Conservation (phyloP, 2,113 vertebrate species). For the Burhinus oedicnemus region DNA sequence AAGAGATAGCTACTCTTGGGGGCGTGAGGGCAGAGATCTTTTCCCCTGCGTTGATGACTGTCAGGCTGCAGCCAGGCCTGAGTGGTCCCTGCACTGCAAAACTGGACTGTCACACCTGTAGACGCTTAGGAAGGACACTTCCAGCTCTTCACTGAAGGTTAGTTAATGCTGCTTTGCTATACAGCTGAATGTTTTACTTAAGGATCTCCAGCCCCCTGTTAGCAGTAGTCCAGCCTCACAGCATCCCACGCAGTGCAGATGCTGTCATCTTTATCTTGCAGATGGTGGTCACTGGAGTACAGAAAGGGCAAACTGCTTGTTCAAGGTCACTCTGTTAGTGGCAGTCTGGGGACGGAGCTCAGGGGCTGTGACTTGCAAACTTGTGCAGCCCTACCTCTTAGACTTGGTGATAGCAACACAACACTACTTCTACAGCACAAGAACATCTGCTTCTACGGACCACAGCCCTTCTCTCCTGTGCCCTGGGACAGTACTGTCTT, state of each 20-base stretch:
- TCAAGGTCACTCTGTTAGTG: not conserved
- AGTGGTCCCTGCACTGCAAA: not conserved
- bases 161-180: not conserved
- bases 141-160: not conserved
- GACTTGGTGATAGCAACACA: not conserved
- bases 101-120: not conserved
- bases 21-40: not conserved
- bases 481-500: not conserved
- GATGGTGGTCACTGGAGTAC: not conserved
- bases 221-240: not conserved
- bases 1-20: not conserved
- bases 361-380: not conserved
- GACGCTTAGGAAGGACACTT: not conserved
- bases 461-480: not conserved
- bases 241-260: not conserved
- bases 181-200: not conserved
- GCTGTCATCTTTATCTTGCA: not conserved
- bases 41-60: not conserved
- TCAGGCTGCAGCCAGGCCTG: not conserved
- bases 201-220: not conserved
- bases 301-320: not conserved
- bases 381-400: not conserved
- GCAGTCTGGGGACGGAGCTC: not conserved
- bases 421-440: not conserved
- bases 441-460: not conserved